Base-by-base conservation (phyloP, 2,113 vertebrate species). In the Illadopsis cleaveri region DNA sequence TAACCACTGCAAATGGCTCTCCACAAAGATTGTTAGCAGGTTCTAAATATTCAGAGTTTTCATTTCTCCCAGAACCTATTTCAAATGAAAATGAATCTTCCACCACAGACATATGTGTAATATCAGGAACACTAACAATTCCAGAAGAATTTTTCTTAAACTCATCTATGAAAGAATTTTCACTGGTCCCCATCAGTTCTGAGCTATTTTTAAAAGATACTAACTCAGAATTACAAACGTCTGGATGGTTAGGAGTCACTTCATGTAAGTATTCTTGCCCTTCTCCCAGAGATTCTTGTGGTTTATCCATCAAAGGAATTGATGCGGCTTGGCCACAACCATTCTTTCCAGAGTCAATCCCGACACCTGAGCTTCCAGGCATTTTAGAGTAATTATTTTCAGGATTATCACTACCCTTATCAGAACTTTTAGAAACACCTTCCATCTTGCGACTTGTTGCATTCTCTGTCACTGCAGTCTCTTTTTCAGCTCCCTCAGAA, bases 51-150 rank as follows among this genome's bases (percentile, higher is more conserved):
- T 89, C 83, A 76, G 35, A 28, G 58, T 69, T 90, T 90, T 96
- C 86, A 62, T 54, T 96, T 94, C 30, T 83, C 56, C 91, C 89
- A 69, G 90, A 91, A 90, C 28, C 50, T 81, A 73, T 62, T 83
- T 96, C 86, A 70, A n/a, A 44, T 51, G 90, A 91, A 56, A 96
- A 94, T 61, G 80, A 66, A 51, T 57, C 38, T 72, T 80, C 94
- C 71, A 68, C 50, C 45, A 15, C 15, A 79, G 92, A 77, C 40
- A 21, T 51, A 61, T 86, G 57, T 42, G 45, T 70, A 58, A 35
- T 50, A 58, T 73, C 60, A 50, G 69, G 77, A 76, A 93, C 38
- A 45, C 82, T 87, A 61, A 48, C 60, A 81, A 60, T 77, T 37
- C 76, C 94, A 64, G 33, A 27, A 57, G 45, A 35, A 85, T 92